Conservation (phyloP, 2,888 invertebrate genomes). For the Tenodera sinensis region DNA sequence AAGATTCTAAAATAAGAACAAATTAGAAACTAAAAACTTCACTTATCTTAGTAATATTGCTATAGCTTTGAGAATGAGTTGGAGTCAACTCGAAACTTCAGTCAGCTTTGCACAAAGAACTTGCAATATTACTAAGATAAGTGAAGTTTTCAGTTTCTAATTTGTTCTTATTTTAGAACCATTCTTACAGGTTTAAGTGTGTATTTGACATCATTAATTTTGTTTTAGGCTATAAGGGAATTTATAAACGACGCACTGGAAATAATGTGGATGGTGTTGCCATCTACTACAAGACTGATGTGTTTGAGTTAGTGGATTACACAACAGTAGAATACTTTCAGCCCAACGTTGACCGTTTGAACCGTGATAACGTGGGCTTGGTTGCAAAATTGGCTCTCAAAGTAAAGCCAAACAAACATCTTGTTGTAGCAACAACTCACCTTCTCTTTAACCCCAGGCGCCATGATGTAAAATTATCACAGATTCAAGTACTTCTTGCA, state of each 20-base stretch:
- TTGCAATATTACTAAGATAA: no score
- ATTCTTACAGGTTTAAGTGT: neutral
- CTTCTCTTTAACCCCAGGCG: constrained; percentile 87
- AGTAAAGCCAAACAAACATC: constrained; percentile 42
- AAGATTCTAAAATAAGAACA: no score
- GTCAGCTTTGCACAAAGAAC: no score
- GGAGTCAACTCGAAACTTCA: no score
- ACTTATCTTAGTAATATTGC: no score
- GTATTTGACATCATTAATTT: constrained; percentile 4
- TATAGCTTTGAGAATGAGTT: no score
- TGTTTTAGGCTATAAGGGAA: constrained; percentile 62
- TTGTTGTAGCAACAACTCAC: constrained; percentile 91
- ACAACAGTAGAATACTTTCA: constrained; percentile 67
- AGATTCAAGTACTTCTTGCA: constrained; percentile 76
- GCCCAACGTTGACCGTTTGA: constrained; percentile 58
- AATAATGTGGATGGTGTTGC: constrained; percentile 85
- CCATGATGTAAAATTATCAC: constrained; percentile 85
- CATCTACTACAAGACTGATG: constrained; percentile 68
- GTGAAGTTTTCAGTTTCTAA: no score
- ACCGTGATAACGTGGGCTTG: constrained; percentile 85
- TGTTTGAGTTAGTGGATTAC: constrained; percentile 64
- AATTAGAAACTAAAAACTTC: no score
- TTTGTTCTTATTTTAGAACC: no score
- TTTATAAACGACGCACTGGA: constrained; percentile 82
- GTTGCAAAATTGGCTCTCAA: constrained; percentile 68